phyloP scores from a whole-genome alignment of 2,888 invertebrate genomes.

The Xestia ashworthii region DNA sequence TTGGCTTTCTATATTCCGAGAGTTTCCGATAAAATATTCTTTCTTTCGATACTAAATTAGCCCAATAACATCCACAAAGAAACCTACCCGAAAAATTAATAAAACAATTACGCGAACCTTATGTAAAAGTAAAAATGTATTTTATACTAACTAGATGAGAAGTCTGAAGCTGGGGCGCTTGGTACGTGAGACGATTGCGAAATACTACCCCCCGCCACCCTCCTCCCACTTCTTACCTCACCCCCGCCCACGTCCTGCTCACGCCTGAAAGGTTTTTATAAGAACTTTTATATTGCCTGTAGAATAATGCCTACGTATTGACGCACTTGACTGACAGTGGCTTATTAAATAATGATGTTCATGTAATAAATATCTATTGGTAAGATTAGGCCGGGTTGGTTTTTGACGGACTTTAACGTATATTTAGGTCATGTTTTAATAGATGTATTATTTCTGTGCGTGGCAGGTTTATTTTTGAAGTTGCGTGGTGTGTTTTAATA shows the following conservation, averaged over 20 bases:
- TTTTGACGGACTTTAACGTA: not conserved
- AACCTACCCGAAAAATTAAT: conserved; percentile 41
- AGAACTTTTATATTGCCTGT: conserved; percentile 49
- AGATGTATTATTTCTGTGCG: not conserved
- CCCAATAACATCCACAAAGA: conserved; percentile 10
- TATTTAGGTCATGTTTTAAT: conserved; percentile 18
- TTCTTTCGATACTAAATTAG: conserved; percentile 14
- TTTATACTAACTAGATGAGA: conserved; percentile 64
- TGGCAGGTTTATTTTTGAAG: conserved; percentile 4
- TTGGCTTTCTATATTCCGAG: not conserved
- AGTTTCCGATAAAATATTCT: conserved; percentile 6
- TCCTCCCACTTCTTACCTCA: conserved; percentile 11
- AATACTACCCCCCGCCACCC: conserved; percentile 51
- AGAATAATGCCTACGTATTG: conserved; percentile 38
- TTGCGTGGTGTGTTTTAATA: not conserved
- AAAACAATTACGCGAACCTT: conserved; percentile 56
- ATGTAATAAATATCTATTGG: conserved; percentile 26
- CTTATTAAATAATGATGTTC: conserved; percentile 45
- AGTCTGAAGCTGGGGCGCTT: conserved; percentile 62
- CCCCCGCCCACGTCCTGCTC: conserved; percentile 53
- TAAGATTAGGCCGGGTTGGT: conserved; percentile 1
- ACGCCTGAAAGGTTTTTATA: conserved; percentile 65
- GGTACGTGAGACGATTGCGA: conserved; percentile 73
- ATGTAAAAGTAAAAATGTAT: conserved; percentile 62
- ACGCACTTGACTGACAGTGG: conserved; percentile 41